phyloP scores from a whole-genome alignment of 2,888 invertebrate species.

The Malachius bipustulatus region DNA sequence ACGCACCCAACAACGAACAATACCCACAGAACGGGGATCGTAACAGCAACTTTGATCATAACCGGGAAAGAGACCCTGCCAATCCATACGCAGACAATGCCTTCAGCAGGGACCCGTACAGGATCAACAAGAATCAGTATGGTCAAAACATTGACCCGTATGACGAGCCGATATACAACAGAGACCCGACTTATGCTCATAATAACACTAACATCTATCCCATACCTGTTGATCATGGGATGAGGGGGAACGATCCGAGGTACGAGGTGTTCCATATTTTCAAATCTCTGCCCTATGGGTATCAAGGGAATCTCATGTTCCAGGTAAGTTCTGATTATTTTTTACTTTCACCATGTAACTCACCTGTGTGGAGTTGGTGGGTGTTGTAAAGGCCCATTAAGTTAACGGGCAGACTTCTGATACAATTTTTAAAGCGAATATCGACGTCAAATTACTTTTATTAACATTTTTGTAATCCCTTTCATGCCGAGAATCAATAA shows the following conservation, averaged over 20 bases:
- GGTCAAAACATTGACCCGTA: slow-evolving; percentile 33
- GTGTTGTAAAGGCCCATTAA: too few relatives aligned
- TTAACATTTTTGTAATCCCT: too few relatives aligned
- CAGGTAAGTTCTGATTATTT: slow-evolving; percentile 52
- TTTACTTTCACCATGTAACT: too few relatives aligned
- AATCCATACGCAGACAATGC: slow-evolving; percentile 19
- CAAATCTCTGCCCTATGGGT: slow-evolving; percentile 57
- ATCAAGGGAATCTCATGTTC: slow-evolving; percentile 62
- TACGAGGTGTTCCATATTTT: slow-evolving; percentile 61
- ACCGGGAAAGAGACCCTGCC: slow-evolving; percentile 5
- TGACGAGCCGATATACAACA: slow-evolving; percentile 17
- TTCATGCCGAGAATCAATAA: too few relatives aligned
- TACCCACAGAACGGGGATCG: slow-evolving; percentile 15
- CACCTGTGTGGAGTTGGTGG: too few relatives aligned
- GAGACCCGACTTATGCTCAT: slow-evolving; percentile 13
- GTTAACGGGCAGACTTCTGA: too few relatives aligned
- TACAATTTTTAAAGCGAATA: too few relatives aligned
- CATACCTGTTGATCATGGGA: slow-evolving; percentile 15
- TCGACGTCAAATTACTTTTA: too few relatives aligned
- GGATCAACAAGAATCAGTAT: slow-evolving; percentile 27
- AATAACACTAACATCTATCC: slow-evolving; percentile 10
- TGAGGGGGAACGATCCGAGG: slow-evolving; percentile 21
- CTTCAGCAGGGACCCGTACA: slow-evolving; percentile 26
- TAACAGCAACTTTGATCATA: slow-evolving; percentile 8
- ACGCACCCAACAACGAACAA: slow-evolving; percentile 19